phyloP scores from a whole-genome alignment of 1,140 invertebrate species.

The Conopomorpha cramerella region DNA sequence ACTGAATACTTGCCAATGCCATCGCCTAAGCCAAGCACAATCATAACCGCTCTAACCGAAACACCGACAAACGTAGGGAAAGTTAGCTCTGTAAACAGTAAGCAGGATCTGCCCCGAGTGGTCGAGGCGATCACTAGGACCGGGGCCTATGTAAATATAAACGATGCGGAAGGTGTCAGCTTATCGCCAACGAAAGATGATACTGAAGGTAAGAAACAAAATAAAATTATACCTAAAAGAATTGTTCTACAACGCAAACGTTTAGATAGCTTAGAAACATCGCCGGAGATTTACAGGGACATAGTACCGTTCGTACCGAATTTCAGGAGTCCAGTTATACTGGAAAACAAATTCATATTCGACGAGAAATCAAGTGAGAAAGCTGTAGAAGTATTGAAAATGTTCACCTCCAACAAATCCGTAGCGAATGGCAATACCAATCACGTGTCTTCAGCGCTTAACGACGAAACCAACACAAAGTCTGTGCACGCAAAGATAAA shows the following conservation, averaged over 20 bases:
- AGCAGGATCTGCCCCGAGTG: constrained; percentile 32
- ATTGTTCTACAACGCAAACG: constrained; percentile 11
- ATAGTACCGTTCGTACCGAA: constrained; percentile 47
- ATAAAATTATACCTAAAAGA: constrained; percentile 21
- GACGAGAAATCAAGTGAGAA: constrained; percentile 32
- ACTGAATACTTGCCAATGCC: constrained; percentile 67
- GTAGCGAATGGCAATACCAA: constrained; percentile 17
- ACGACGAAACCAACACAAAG: constrained; percentile 23
- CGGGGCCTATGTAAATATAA: constrained; percentile 74
- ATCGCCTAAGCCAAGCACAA: constrained; percentile 63
- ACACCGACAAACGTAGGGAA: constrained; percentile 15
- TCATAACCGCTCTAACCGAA: constrained; percentile 55
- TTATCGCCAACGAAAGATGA: constrained; percentile 63
- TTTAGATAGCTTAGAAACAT: constrained; percentile 13
- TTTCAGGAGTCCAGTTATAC: constrained; percentile 43
- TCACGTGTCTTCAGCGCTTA: too few relatives aligned
- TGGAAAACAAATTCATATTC: constrained; percentile 30
- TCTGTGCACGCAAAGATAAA: constrained; percentile 64
- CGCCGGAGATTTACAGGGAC: constrained; percentile 16
- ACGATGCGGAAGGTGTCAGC: constrained; percentile 68
- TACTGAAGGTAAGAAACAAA: constrained; percentile 62
- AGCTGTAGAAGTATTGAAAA: constrained; percentile 52
- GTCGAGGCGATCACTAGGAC: constrained; percentile 55
- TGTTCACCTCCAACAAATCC: constrained; percentile 39
- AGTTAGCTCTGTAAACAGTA: constrained; percentile 8